These are phyloP conservation scores for Dione juno DNA, from an alignment of 2,888 invertebrate genomes.

Conservation along the genomic window DNA sequence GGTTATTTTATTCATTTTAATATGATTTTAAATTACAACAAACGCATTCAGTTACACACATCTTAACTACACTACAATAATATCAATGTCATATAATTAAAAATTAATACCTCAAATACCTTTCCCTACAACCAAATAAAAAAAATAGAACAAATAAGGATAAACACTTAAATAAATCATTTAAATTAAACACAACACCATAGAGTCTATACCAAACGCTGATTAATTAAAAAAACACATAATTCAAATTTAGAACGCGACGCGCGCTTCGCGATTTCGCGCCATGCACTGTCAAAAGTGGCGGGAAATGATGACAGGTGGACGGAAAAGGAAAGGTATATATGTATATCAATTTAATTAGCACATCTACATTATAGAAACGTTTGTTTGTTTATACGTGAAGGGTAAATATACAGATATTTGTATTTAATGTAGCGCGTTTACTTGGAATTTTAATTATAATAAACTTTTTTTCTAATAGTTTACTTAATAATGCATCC, in stretches of 20 bases:
- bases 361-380: neutral
- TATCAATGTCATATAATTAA: neutral
- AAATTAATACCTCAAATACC: neutral
- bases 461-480: neutral
- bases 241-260: slow-evolving; percentile 54
- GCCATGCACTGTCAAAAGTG: slow-evolving; percentile 50
- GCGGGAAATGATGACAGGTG: slow-evolving; percentile 47
- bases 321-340: slow-evolving; percentile 43
- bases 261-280: slow-evolving; percentile 60
- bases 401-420: neutral
- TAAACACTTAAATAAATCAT: neutral
- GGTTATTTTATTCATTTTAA: neutral
- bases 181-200: slow-evolving; percentile 15
- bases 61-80: neutral
- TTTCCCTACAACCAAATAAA: neutral
- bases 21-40: neutral
- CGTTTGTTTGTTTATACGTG: neutral
- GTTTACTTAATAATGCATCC: too few relatives aligned
- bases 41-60: neutral
- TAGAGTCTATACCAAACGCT: slow-evolving; percentile 45
- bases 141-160: neutral
- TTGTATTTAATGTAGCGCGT: neutral
- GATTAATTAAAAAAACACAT: slow-evolving; percentile 57
- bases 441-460: too few relatives aligned
- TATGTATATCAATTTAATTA: slow-evolving; percentile 36